Evolutionary conservation across 2,113 vertebrate genomes (phyloP), one percentile per base, ranked within the genome.

Genomic region (Sinocyclocheilus rhinocerous): DNA sequence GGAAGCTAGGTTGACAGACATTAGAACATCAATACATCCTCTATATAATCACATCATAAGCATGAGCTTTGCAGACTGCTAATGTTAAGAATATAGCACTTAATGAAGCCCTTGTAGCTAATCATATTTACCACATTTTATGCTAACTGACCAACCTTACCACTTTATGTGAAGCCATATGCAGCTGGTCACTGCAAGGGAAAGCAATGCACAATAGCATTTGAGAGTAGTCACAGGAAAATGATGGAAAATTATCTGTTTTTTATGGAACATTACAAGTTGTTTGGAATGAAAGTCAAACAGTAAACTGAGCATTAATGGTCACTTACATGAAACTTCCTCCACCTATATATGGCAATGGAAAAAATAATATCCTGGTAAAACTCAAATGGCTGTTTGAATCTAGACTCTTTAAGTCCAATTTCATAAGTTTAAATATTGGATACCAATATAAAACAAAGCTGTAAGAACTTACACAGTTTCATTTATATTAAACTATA

Each of bases 151-250:
- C 83, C 36, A 61, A 63, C 57, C 42, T 88, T 88, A 89, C 65
- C 76, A 83, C 57, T 69, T 89, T 90, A 84, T 91, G 85, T 92
- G 89, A 89, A 86, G 88, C 80, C 86, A 90, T 91, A 89, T 89
- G 89, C 85, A 85, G 90, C 87, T 88, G 91, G 87, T 92, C 87
- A 93, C 86, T 89, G 84, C 81, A 80, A 88, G 83, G 80, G 89
- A 91, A 86, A 88, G 87, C 79, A 87, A 90, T 42, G 42, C 10
- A 45, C 80, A 50, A 12, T 18, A 50, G n/a, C 10, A 26, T 67
- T 48, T 26, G 7, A 67, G 61, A 67, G 39, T 13, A 77, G 18
- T 48, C 29, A 29, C 59, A 80, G 20, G 57, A 45, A 65, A 45
- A 24, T 24, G 57, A 26, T 63, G 36, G 33, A 80, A 24, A 79